Conservation (phyloP, 2,888 invertebrate genomes). For the Leptinotarsa tumamoca region DNA sequence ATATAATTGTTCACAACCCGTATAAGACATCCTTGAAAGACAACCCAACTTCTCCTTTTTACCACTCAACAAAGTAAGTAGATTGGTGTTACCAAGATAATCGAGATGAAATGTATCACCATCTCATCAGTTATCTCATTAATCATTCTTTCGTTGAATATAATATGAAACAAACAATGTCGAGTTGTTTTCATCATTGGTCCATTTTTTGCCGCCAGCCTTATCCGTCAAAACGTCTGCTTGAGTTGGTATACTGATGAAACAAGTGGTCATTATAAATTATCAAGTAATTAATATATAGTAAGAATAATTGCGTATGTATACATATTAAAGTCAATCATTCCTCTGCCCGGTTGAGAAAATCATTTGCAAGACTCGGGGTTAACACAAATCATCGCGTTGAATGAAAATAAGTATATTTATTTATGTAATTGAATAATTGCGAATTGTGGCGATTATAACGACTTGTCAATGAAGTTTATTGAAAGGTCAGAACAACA, state of each 20-base stretch:
- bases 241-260: background rate
- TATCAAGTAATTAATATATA: background rate
- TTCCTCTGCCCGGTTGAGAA: too few species aligned
- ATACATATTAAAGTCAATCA: background rate
- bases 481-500: too few species aligned
- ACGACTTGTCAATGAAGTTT: too few species aligned
- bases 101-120: background rate
- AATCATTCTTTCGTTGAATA: background rate
- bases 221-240: background rate
- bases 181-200: background rate
- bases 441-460: too few species aligned
- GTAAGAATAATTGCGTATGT: background rate
- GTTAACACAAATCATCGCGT: too few species aligned
- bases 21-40: too few species aligned
- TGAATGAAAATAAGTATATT: too few species aligned
- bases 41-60: background rate
- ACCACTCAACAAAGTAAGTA: background rate
- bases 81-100: background rate
- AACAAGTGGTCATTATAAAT: background rate
- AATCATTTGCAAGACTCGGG: too few species aligned
- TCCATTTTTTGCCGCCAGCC: background rate
- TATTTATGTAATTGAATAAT: too few species aligned
- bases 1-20: too few species aligned
- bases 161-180: conserved; percentile 2
- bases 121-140: background rate